phyloP scores from a whole-genome alignment of 2,113 vertebrate species.

The Microcebus murinus region DNA sequence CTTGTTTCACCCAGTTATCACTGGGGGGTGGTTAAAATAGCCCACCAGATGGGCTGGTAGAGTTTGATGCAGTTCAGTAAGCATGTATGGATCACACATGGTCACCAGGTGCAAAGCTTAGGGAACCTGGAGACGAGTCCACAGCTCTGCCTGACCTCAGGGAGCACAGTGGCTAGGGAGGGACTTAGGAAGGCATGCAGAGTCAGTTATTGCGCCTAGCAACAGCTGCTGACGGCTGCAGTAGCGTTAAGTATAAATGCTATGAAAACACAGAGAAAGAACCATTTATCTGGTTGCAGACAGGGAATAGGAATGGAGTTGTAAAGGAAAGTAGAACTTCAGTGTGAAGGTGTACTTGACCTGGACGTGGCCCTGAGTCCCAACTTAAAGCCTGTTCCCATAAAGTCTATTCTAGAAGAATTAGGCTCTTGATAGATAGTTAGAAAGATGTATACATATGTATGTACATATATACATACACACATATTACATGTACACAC shows the following conservation, averaged over 20 bases:
- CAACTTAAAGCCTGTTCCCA: not conserved
- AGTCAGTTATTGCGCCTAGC: fast-evolving
- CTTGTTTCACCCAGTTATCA: not conserved
- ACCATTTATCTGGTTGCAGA: not conserved
- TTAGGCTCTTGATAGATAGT: not conserved
- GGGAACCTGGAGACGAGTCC: not conserved
- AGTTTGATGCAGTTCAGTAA: not conserved
- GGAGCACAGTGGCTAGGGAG: not conserved
- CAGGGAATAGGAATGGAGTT: fast-evolving
- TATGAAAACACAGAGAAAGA: not conserved
- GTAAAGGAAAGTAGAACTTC: not conserved
- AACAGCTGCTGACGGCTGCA: fast-evolving
- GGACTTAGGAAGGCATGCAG: too few relatives aligned
- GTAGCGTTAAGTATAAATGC: not conserved
- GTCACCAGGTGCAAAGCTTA: not conserved
- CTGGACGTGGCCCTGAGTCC: not conserved
- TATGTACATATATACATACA: too few relatives aligned
- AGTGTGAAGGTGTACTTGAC: not conserved
- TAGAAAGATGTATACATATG: not conserved
- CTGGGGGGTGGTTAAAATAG: not conserved
- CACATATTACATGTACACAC: not conserved
- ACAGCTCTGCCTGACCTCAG: not conserved
- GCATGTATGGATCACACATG: fast-evolving
- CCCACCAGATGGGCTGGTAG: not conserved
- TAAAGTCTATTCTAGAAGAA: not conserved